Evolutionary conservation across 2,888 invertebrate genomes (phyloP).

Genomic region (Lathronympha strigana): DNA sequence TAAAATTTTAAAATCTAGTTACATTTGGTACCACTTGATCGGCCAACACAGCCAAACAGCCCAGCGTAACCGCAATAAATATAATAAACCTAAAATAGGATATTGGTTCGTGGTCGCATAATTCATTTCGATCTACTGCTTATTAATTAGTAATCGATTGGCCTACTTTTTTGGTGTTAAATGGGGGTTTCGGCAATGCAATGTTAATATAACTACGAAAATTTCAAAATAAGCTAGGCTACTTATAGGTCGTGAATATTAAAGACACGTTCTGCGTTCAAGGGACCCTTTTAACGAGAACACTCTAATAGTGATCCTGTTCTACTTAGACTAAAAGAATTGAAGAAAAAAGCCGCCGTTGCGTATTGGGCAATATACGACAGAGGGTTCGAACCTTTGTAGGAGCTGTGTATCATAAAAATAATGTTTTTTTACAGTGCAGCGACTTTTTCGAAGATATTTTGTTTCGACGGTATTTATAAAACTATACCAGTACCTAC

Average conservation of each 20-base stretch:
- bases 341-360: not conserved
- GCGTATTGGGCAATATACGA: not conserved
- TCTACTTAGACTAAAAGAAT: slow-evolving; percentile 1
- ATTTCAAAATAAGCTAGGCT: not conserved
- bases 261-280: not conserved
- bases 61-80: not conserved
- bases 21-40: too few species aligned
- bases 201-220: not conserved
- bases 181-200: not conserved
- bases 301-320: not conserved
- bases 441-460: too few species aligned
- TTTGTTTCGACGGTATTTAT: too few species aligned
- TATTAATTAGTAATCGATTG: not conserved
- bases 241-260: slow-evolving; percentile 1
- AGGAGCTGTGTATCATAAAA: too few species aligned
- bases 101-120: not conserved
- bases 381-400: too few species aligned
- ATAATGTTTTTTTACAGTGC: too few species aligned
- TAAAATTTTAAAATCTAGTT: too few species aligned
- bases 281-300: not conserved
- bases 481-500: too few species aligned
- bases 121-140: not conserved
- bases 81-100: not conserved
- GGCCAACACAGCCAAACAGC: too few species aligned
- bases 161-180: not conserved